phyloP scores from a whole-genome alignment of 2,113 vertebrate species.

The Cheilinus undulatus region DNA sequence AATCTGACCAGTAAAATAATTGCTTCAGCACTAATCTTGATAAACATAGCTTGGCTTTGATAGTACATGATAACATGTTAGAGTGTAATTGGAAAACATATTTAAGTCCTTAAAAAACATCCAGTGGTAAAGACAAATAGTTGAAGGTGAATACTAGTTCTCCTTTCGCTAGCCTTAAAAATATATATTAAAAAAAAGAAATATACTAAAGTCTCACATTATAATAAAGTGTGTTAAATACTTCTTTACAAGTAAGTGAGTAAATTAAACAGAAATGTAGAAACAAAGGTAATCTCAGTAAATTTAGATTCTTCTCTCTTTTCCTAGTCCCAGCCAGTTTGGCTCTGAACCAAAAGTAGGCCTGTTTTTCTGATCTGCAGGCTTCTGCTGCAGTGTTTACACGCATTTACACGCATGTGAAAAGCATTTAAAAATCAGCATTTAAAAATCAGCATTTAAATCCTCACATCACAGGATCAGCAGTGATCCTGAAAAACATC shows the following conservation, averaged over 20 bases:
- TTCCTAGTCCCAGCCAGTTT: background rate
- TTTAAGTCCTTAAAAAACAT: no score
- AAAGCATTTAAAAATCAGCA: background rate
- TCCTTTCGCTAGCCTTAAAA: no score
- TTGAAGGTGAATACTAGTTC: no score
- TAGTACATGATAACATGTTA: no score
- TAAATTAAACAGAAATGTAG: background rate
- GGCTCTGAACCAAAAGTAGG: constrained; percentile 23
- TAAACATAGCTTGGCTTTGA: no score
- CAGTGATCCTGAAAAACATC: constrained; percentile 40
- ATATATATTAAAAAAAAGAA: no score
- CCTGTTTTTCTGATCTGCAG: constrained; percentile 8
- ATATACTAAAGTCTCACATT: no score
- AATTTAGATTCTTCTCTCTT: background rate
- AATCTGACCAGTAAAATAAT: no score
- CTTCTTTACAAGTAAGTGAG: background rate
- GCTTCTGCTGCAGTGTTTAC: background rate
- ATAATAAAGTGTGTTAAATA: background rate
- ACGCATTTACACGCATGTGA: background rate
- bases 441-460: constrained; percentile 4
- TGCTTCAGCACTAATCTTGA: no score
- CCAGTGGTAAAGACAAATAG: no score
- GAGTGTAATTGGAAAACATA: no score
- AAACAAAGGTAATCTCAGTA: background rate
- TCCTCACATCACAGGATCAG: background rate